phyloP scores from a whole-genome alignment of 30 jellyfish, hydroid and myxozoan species.

The Chironex yamaguchii region DNA sequence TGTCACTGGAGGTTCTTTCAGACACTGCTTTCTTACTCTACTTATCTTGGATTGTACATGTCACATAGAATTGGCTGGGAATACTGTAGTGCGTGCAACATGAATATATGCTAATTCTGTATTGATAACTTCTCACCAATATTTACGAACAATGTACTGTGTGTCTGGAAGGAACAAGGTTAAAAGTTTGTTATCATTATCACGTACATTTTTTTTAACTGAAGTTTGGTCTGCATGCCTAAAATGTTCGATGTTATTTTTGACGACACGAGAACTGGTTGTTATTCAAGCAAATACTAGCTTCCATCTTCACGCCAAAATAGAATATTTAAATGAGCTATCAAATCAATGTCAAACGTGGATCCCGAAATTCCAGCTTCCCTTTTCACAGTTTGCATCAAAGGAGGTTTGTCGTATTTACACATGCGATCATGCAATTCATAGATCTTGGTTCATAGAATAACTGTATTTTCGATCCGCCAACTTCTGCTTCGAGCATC shows the following conservation, averaged over 20 bases:
- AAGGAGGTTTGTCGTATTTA: too few relatives aligned
- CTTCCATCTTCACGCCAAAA: too few relatives aligned
- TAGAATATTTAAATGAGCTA: too few relatives aligned
- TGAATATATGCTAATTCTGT: not conserved
- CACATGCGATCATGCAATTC: too few relatives aligned
- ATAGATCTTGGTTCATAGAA: too few relatives aligned
- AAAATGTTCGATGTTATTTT: slow-evolving; percentile 1
- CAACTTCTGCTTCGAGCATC: too few relatives aligned
- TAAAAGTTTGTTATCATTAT: not conserved
- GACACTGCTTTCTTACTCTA: not conserved
- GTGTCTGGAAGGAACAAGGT: not conserved
- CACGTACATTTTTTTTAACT: not conserved
- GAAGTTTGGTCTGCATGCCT: not conserved
- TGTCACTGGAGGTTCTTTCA: not conserved
- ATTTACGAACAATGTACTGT: not conserved
- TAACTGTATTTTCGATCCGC: too few relatives aligned
- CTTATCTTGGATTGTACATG: not conserved
- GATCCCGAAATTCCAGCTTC: too few relatives aligned
- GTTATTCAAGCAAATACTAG: not conserved
- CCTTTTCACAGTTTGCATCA: too few relatives aligned
- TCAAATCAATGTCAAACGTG: too few relatives aligned
- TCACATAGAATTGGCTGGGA: not conserved
- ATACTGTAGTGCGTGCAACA: not conserved
- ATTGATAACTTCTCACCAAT: not conserved
- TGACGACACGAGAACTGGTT: slow-evolving; percentile 5